Percentiles rank a stretch among this genome's conserved stretches.
phyloP scores from a whole-genome alignment of 2,113 vertebrate genomes.

The Bos indicus region DNA sequence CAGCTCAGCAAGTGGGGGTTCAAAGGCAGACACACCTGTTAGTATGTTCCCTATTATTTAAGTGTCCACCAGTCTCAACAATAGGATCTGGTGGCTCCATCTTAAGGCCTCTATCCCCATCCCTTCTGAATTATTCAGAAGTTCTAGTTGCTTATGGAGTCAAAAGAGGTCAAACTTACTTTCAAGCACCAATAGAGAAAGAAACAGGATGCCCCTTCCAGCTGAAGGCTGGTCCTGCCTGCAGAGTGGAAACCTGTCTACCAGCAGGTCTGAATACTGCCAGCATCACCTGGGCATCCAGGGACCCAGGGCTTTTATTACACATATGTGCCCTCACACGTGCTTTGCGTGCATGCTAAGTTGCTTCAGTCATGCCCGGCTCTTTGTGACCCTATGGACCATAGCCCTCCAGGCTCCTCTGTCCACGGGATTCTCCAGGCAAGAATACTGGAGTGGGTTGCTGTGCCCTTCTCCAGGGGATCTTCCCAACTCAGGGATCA shows the following conservation, averaged over 20 bases:
- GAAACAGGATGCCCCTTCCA: not conserved
- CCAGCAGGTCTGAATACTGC: not conserved
- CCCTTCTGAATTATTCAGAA: not conserved
- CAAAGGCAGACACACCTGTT: not conserved
- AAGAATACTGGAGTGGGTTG: not conserved
- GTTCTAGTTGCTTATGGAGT: not conserved
- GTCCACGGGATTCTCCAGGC: not conserved
- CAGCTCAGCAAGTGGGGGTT: not conserved
- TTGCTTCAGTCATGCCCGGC: not conserved
- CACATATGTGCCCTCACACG: fast-evolving
- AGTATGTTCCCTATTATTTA: not conserved
- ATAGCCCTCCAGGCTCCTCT: not conserved
- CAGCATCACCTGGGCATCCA: not conserved
- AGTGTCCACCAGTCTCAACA: not conserved
- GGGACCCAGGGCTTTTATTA: not conserved
- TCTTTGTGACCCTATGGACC: not conserved
- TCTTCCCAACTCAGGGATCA: not conserved
- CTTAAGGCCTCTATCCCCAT: not conserved
- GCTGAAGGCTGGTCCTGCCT: not conserved
- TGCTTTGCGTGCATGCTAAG: not conserved
- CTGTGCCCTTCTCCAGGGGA: not conserved
- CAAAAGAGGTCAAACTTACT: not conserved
- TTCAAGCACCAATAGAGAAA: not conserved
- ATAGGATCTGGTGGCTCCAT: not conserved
- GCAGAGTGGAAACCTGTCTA: not conserved